Evolutionary conservation across 2,888 invertebrate species (phyloP), one percentile per base, ranked within the genome.

Genomic region (Cactoblastis cactorum): DNA sequence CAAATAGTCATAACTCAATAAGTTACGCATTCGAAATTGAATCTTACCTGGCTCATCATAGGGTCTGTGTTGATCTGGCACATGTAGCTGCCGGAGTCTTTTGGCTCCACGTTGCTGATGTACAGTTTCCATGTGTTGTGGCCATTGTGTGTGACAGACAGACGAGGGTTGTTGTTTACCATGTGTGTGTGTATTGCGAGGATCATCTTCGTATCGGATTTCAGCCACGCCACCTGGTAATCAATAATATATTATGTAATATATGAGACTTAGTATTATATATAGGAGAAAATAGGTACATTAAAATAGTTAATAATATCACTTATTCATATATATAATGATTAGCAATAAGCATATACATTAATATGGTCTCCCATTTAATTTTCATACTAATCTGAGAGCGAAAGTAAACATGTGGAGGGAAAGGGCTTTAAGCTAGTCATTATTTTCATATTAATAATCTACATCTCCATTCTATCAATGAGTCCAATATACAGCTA

Each of bases 51-150:
- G 78, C 95, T 95, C 79, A 93, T 93, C 96, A 96, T 96, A 38
- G 96, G 97, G 74, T 96, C 95, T 28, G 96, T 97, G 83, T 97
- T 97, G 71, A 97, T 94, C 88, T 97, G 97, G 83, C 97, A 97
- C 96, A 97, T 97, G 87, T 97, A 97, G 45, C 95, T 95, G 62
- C 97, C 97, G 28, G 95, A 95, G 83, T 97, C 97, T 76, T 95
- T 95, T 70, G 95, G 93, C 85, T 96, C 95, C 59, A 97, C 96
- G 76, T 95, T 95, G 67, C 93, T 93, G 81, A 97, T 95, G 88
- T 95, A 95, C 70, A 97, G 92, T 84, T 95, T 96, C 97, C 97
- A 97, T 63, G 96, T 96, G 84, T 96, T 96, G 90, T 97, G 96
- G 19, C 97, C 96, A 80, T 97, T 96, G 89, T 96, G 96, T 59